phyloP scores from a whole-genome alignment of 2,797 vertebrate genomes.

The Clarias platycephalus region DNA sequence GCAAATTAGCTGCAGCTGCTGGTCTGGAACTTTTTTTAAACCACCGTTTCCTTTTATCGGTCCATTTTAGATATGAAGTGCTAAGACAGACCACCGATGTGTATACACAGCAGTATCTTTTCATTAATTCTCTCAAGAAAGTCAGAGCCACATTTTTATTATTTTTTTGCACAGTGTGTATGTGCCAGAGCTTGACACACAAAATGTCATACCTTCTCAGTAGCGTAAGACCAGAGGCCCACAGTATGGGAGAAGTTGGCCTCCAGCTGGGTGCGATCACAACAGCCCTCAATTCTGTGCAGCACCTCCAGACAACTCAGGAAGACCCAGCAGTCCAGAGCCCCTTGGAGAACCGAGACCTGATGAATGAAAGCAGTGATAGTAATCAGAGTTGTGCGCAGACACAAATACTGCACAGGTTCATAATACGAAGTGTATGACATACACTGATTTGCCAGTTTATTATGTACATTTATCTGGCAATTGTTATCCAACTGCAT shows the following conservation, averaged over 20 bases:
- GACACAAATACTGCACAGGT: not conserved
- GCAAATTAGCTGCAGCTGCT: not conserved
- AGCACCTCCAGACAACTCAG: slow-evolving; percentile 97
- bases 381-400: not conserved
- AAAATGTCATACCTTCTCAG: slow-evolving; percentile 84
- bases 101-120: not conserved
- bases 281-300: slow-evolving; percentile 95
- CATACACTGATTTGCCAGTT: not conserved
- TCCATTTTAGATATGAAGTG: not conserved
- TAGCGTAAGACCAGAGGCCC: slow-evolving; percentile 94
- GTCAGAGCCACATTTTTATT: not conserved
- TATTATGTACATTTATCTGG: not conserved
- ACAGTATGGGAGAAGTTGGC: slow-evolving; percentile 92
- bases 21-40: not conserved
- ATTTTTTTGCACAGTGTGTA: too few relatives aligned
- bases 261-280: slow-evolving; percentile 88
- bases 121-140: not conserved
- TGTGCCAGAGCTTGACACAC: not conserved
- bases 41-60: not conserved
- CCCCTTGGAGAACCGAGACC: slow-evolving; percentile 90
- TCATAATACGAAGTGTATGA: not conserved
- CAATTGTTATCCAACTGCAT: not conserved
- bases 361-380: slow-evolving; percentile 55
- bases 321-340: slow-evolving; percentile 97
- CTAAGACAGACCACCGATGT: not conserved